These are phyloP conservation scores for Brachionus paranguensis DNA, from an alignment of 1,140 invertebrate genomes.

Conservation along the genomic window DNA sequence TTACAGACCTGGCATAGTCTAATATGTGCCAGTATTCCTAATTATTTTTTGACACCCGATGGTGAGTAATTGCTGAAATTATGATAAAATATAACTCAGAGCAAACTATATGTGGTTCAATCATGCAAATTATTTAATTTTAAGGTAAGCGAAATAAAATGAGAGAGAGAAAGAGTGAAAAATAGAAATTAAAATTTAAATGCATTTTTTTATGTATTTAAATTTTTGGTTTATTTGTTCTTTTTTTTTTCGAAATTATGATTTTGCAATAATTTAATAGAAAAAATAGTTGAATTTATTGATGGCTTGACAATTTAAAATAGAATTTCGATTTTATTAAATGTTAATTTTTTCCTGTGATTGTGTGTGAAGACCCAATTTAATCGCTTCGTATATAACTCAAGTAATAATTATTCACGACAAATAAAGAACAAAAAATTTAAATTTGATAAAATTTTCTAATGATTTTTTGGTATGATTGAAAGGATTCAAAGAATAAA, in stretches of 20 bases:
- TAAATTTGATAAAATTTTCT: background rate
- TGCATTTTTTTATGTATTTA: background rate
- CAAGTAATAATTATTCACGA: background rate
- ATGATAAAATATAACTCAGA: background rate
- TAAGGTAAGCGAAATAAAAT: background rate
- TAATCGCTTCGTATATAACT: background rate
- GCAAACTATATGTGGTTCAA: background rate
- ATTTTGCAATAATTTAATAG: background rate
- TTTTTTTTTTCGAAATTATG: background rate
- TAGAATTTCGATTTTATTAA: background rate
- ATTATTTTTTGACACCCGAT: background rate
- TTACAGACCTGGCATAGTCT: background rate
- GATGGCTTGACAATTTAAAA: background rate
- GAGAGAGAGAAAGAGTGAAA: background rate
- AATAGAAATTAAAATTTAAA: background rate
- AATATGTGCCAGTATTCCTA: background rate
- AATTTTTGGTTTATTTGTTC: background rate
- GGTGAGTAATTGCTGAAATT: background rate
- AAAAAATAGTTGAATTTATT: background rate
- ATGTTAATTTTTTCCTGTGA: background rate
- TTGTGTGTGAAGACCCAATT: background rate
- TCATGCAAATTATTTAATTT: background rate
- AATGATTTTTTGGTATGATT: background rate
- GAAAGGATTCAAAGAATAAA: background rate
- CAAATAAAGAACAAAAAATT: background rate